Percentiles rank a stretch among this genome's conserved stretches.
Evolutionary conservation across 2,797 vertebrate species (phyloP).

Genomic region (Allobates femoralis): DNA sequence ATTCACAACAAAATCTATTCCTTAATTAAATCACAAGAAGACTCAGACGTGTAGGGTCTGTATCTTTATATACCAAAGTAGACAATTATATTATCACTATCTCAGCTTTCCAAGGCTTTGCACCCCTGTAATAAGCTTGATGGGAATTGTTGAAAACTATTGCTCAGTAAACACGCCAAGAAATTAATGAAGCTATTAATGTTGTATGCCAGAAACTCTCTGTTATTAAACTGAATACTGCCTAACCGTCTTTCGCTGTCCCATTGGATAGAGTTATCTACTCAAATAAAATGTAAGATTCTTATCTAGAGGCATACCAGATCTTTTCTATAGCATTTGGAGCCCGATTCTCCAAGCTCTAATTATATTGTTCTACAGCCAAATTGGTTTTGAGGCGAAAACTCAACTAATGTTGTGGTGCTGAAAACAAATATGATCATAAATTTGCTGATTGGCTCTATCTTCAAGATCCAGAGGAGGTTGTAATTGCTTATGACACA

Average conservation of each 20-base stretch:
- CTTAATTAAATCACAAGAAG: background rate
- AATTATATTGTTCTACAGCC: too few relatives aligned
- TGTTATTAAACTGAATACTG: background rate
- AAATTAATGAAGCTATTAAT: conserved; percentile 1
- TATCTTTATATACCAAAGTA: background rate
- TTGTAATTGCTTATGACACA: too few relatives aligned
- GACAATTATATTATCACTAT: background rate
- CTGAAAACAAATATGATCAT: too few relatives aligned
- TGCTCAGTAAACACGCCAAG: background rate
- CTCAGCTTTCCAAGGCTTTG: background rate
- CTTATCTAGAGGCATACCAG: background rate
- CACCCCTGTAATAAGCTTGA: background rate
- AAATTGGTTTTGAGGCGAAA: too few relatives aligned
- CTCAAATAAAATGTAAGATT: background rate
- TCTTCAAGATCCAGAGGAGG: too few relatives aligned
- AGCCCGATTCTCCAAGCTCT: background rate
- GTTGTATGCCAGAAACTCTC: background rate
- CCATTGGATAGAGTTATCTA: background rate
- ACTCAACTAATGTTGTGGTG: too few relatives aligned
- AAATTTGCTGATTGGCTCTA: too few relatives aligned
- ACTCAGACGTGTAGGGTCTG: background rate
- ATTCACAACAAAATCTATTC: too few relatives aligned
- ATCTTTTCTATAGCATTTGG: background rate
- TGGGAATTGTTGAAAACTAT: background rate
- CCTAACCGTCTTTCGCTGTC: background rate